Evolutionary conservation across 2,797 vertebrate genomes (phyloP), one percentile per base, ranked within the genome.

Genomic region (Oreochromis mossambicus): DNA sequence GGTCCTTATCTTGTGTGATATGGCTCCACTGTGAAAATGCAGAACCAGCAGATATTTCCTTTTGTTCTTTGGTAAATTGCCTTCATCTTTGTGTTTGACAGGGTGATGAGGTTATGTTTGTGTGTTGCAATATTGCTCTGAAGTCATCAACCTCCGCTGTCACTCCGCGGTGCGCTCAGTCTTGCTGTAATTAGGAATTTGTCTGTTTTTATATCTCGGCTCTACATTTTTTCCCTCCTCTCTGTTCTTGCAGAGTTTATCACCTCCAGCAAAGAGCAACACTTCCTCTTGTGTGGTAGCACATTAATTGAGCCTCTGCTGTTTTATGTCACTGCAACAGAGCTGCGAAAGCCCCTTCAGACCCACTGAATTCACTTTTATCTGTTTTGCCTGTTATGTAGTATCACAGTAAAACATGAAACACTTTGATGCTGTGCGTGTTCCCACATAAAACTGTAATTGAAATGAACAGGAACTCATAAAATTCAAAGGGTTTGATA

Each of bases 221-320:
- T 66, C 38, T 75, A 15, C 14, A 34, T 86, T 50, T 58, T 56
- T 7, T 61, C 34, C 34, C 58, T n/a, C 61, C 34, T 61, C n/a
- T 79, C 50, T 43, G 56, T 61, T 15, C 9, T 14, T 63, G 52
- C 34, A 48, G 50, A 41, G 46, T 89, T 88, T 32, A 11, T 78
- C 21, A 85, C 86, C 83, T 85, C 79, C 81, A 46, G 91, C 82
- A 77, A 82, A 85, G 75, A 86, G 46, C 34, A 86, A 87, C 26
- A 34, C 58, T 92, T 93, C 92, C 90, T 87, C 68, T 63, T 88
- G 54, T 85, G 89, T 46, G 86, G 89, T 87, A n/a, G 5, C 6
- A 4, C 83, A 88, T 81, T 84, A 81, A 89, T 86, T 66, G 58
- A 87, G 79, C 78, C 83, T 55, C 82, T 82, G 78, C 56, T 63